Evolutionary conservation across 2,797 vertebrate genomes (phyloP).

Genomic region (Parotocinclus haroldoi): DNA sequence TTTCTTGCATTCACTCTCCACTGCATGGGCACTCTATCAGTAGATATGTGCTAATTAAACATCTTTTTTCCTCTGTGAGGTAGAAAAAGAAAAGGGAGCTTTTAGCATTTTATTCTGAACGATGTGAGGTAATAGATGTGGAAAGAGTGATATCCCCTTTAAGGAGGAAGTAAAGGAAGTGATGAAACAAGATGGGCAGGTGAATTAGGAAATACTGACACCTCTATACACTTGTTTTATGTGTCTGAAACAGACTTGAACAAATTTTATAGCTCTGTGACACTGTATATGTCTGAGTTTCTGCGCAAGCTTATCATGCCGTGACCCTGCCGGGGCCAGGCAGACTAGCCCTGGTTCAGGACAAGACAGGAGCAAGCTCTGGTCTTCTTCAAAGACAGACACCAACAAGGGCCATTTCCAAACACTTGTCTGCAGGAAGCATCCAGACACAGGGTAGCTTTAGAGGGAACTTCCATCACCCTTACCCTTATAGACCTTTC

Average conservation of each 20-base stretch:
- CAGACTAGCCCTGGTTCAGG: conserved; percentile 26
- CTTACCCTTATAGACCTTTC: conserved; percentile 18
- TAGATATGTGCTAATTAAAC: conserved; percentile 29
- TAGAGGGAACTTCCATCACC: conserved; percentile 15
- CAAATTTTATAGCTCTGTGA: conserved; percentile 15
- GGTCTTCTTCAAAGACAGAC: conserved; percentile 48
- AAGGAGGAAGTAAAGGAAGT: not conserved
- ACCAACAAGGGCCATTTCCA: conserved; percentile 31
- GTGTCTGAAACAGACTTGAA: conserved; percentile 8
- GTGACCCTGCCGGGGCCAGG: conserved; percentile 25
- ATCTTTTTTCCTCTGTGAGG: conserved; percentile 33
- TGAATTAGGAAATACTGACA: conserved; percentile 10
- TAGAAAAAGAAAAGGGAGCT: conserved; percentile 1
- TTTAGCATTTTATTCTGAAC: conserved; percentile 11
- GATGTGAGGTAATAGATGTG: conserved; percentile 40
- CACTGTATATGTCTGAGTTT: conserved; percentile 9
- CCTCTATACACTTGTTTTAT: conserved; percentile 13
- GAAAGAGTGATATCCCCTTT: conserved; percentile 39
- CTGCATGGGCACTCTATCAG: conserved; percentile 11
- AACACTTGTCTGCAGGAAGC: conserved; percentile 50
- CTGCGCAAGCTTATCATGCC: not conserved
- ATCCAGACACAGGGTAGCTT: conserved; percentile 17
- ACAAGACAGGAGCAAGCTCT: conserved; percentile 34
- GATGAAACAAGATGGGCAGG: conserved; percentile 4
- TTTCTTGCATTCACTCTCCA: conserved; percentile 12